Percentiles rank a stretch among this genome's conserved stretches.
Evolutionary conservation across 2,113 vertebrate genomes (phyloP).

Genomic region (Notiomystis cincta): DNA sequence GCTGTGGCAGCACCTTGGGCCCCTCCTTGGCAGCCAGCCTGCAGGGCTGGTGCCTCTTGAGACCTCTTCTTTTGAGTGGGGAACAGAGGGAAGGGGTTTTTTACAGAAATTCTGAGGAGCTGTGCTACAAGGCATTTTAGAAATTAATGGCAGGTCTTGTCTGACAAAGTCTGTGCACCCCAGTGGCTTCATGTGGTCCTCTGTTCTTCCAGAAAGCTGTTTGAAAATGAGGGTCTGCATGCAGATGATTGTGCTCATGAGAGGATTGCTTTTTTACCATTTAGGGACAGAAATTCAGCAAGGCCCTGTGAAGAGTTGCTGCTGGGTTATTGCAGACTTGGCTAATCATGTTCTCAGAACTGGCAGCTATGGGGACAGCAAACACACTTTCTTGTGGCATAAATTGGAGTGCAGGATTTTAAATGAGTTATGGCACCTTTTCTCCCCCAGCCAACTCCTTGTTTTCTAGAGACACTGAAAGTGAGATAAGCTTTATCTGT

Average conservation of each 20-base stretch:
- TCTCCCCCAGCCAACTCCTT: no score
- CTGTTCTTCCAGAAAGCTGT: neutral
- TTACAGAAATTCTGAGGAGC: neutral
- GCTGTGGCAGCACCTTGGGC: neutral
- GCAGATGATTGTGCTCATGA: neutral
- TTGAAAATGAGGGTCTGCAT: neutral
- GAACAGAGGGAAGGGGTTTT: neutral
- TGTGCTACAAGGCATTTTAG: neutral
- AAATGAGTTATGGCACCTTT: neutral
- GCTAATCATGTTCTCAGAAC: rapidly evolving
- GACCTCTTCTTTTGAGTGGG: neutral
- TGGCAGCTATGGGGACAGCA: neutral
- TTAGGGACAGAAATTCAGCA: neutral
- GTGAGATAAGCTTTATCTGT: neutral
- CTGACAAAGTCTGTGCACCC: neutral
- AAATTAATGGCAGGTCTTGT: neutral
- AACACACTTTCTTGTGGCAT: neutral
- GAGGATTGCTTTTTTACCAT: neutral
- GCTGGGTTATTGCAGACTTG: neutral
- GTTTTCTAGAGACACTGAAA: neutral
- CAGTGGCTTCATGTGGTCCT: neutral
- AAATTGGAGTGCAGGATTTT: neutral
- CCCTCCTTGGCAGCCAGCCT: neutral
- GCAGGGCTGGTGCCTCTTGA: neutral
- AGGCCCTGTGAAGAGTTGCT: neutral